phyloP scores from a whole-genome alignment of 2,797 vertebrate genomes.

The Eulemur coronatus region DNA sequence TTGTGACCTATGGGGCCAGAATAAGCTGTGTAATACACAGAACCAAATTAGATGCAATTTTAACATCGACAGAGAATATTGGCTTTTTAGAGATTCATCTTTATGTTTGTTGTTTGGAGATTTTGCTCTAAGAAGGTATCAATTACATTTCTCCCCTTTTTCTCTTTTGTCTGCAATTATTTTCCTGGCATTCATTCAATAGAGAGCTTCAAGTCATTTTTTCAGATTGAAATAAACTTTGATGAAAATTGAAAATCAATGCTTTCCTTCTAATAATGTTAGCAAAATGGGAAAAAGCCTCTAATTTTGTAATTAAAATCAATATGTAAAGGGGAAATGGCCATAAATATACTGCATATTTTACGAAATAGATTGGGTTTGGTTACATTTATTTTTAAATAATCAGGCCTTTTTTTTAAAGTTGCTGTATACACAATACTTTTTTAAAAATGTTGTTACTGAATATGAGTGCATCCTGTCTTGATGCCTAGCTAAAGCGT shows the following conservation, averaged over 20 bases:
- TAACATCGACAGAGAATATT: neutral
- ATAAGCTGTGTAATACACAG: neutral
- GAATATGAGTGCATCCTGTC: neutral
- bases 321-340: neutral
- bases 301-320: slow-evolving; percentile 1
- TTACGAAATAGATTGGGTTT: neutral
- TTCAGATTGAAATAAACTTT: slow-evolving; percentile 18
- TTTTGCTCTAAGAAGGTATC: slow-evolving; percentile 17
- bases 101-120: neutral
- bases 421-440: neutral
- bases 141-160: neutral
- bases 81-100: neutral
- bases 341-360: neutral
- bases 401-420: neutral
- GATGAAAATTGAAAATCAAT: slow-evolving; percentile 48
- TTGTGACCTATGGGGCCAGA: neutral
- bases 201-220: neutral
- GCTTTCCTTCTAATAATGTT: neutral
- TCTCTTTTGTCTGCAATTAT: neutral
- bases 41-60: neutral
- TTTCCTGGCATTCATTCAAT: slow-evolving; percentile 17
- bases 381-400: neutral
- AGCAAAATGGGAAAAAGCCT: neutral
- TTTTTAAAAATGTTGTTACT: neutral
- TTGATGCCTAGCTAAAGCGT: neutral